Evolutionary conservation across 2,113 vertebrate species (phyloP), one percentile per base, ranked within the genome.

Genomic region (Pygathrix nemaeus): DNA sequence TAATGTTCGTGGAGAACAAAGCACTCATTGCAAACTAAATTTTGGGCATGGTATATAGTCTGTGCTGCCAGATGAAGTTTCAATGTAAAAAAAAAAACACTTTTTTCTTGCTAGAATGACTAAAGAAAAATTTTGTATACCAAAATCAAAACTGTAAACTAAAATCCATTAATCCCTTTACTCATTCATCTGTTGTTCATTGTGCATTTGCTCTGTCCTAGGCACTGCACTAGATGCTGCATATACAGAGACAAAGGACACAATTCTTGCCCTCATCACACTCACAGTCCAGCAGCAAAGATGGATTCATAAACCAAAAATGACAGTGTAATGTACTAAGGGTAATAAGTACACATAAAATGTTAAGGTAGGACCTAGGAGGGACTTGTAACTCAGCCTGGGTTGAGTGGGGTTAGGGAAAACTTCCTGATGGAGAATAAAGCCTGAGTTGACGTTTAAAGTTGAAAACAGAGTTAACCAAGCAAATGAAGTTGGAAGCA

Each of bases 11-110:
- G 2, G 48, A 48, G 80, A 80, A 98, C 85, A 97, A 96, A 97
- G 89, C 43, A 88, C 32, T 92, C 70, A 96, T 80, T 96, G 88
- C 95, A 96, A 95, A 87, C 68, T 88, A 70, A 96, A 80, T 88
- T 97, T 89, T 27, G 75, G 38, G 13, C 32, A 75, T 48, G 38
- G 32, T 79, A 8, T 79, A 68, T 79, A 68, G 48, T 83, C 40
- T 91, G 9, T 73, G 30, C 32, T 18, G 68, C 27, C 76, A 79
- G 30, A 85, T 93, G 27, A 57, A 35, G 12, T 80, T 96, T 95
- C 35, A 59, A 75, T 73, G 32, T 35, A 32, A 32, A 52, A 75
- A 79, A 27, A 13, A 48, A 73, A 21, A 1, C 45, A 78, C 55
- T n/a, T 27, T 86, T 76, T 96, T 93, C 85, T 92, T 82, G 64